Base-by-base conservation (phyloP, 1,140 invertebrate genomes). In the Leptinotarsa texana region DNA sequence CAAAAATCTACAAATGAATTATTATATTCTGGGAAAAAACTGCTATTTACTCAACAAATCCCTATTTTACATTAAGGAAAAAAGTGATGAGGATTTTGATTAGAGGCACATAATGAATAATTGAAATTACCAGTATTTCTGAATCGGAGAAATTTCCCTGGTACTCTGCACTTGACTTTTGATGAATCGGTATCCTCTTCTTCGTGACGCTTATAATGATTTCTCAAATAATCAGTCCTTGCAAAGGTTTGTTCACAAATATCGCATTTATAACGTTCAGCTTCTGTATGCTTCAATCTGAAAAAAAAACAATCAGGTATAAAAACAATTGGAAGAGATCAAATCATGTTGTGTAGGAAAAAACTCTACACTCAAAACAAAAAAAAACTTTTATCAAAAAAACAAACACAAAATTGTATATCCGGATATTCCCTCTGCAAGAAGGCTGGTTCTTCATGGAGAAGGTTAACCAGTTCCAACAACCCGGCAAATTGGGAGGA, bases 201-300 rank as follows among this genome's bases (percentile, higher is more conserved):
- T 21, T 70, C 69, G n/a, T 70, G 69, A 2, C 49, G 69, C 57
- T 70, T 70, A 13, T 24, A 13, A 51, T 70, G 69, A 22, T 70
- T 70, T 21, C 49, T 70, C n/a, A 70, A 48, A 57, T 70, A 70
- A 70, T 70, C 69, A 5, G 17, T 48, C 22, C 69, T 70, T 21
- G 47, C 69, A 51, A 70, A 70, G 11, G 47, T 57, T 70, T 70
- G 69, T 8, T 57, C 47, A 22, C 69, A 70, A 70, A 57, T 57
- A 70, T 70, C 49, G 51, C 69, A 70, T 61, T 70, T 70, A 48
- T 48, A 70, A 17, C 69, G 69, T 70, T 70, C 69, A 15, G 18
- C 47, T n/a, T 49, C 69, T 11, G 24, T 61, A 57, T 70, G 69
- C 57, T 70, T 70, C 48, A 70, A 70, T 21, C 69, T 70, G 61